Evolutionary conservation across 2,113 vertebrate species (phyloP), one percentile per base, ranked within the genome.

Genomic region (Mirza zaza): DNA sequence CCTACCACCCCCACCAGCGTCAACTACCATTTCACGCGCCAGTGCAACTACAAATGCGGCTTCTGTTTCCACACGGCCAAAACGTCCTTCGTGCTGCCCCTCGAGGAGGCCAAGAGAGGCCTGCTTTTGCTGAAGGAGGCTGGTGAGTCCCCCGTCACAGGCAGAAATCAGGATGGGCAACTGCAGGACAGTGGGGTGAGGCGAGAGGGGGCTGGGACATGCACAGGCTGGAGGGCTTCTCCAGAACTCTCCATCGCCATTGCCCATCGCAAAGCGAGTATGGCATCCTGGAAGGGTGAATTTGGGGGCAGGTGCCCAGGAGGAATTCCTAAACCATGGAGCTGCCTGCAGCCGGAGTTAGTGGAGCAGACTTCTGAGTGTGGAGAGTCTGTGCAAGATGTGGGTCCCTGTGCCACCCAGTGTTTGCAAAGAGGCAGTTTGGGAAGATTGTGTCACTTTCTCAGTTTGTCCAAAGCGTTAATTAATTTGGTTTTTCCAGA

Each of bases 21-120:
- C 86, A 99, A 99, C 95, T 99, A 99, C 68, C 99, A 99, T 96
- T 99, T 99, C 94, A 99, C 99, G 0, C 98, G 99, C 7, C 99
- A 99, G 91, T 99, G 99, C 95, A 99, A 99, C 93, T 99, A 99
- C 87, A 99, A 99, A 88, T 99, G 99, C 14, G 99, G 99, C 2
- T 99, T 99, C 98, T 99, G 99, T 96, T 99, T 99, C 97, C 99
- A 99, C 98, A 99, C 99, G 0, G 99, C 99, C 77, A 99, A 99
- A 93, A 99, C 99, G 0, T 99, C 99, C 27, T 99, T 99, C 84
- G 99, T 99, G 63, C 96, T 99, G 95, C 99, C 99, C 32, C 95
- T 99, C 39, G 99, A 99, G 15, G 99, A 99, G 85, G 99, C 99
- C 36, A 99, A 98, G 97, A 85, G 94, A 59, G 99, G 99, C 0